Base-by-base conservation (phyloP, 2,888 invertebrate species). In the Tetrapedia diversipes region DNA sequence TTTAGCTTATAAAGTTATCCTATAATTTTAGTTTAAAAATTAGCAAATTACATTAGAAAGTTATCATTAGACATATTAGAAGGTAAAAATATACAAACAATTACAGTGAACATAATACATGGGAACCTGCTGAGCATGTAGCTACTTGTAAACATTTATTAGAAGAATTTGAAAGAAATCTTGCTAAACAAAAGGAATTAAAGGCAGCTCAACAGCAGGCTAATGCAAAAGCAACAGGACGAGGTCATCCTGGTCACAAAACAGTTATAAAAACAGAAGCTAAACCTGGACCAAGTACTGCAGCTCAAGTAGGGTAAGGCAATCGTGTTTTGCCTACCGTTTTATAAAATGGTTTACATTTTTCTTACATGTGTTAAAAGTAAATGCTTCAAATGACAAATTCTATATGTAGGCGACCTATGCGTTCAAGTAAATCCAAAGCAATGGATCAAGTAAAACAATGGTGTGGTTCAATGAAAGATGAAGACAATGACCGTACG, bases 361-460 rank as follows among this genome's bases (percentile, higher is more conserved):
- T n/a, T 11, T n/a, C 24, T 34, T 43, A 56, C 11, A 53, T 32
- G 11, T 51, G 2, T 0, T 27, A 57, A 47, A 29, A 37, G 4
- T 24, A 29, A 29, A 43, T 14, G 22, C 16, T 37, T 53, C 8
- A 34, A 53, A 10, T 32, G 11, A n/a, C 10, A 39, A 47, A 64
- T 8, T 37, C 0, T 45, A 19, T 34, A 16, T 51, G 10, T 78
- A 95, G 95, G 4, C 94, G 96, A 32, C 95, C 96, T 3, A 95
- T 95, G 88, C 93, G 96, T 24, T 95, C 95, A n/a, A 96, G 96
- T 86, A 97, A 97, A 90, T 95, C 95, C 59, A 96, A 96, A 84
- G 96, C 96, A 0, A 92, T 96, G 90, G 96, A 96, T 90, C 96
- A 96, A 90, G 96, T 97, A 67, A 97, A 97, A 89, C 95, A 95